phyloP scores from a whole-genome alignment of 2,113 vertebrate genomes.

The Poeciliopsis retropinna region DNA sequence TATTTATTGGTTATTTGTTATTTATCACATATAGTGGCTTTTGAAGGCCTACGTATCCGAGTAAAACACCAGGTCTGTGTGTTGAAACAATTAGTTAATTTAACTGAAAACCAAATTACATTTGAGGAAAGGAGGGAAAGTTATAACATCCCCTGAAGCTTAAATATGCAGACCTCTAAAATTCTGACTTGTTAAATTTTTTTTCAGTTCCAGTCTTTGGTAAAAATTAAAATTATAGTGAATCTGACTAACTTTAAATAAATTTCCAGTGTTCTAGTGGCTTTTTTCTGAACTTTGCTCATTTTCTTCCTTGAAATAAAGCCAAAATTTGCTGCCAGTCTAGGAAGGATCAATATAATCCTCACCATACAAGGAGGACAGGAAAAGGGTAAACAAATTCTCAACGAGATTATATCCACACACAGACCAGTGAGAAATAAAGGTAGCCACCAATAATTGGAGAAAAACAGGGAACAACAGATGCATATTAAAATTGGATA shows the following conservation, averaged over 20 bases:
- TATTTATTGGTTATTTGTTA: neutral
- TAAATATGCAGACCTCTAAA: neutral
- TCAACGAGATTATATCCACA: no score
- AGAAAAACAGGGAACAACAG: no score
- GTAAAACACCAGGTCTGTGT: neutral
- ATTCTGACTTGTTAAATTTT: neutral
- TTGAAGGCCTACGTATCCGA: neutral
- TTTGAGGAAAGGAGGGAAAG: neutral
- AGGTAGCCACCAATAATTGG: no score
- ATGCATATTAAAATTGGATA: no score
- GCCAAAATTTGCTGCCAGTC: neutral
- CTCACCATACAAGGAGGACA: neutral
- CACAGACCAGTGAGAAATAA: no score
- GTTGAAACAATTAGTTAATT: neutral
- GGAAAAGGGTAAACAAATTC: no score
- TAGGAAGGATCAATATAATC: neutral
- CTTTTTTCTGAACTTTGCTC: neutral
- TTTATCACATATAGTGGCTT: neutral
- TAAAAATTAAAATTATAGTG: neutral
- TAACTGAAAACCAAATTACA: neutral
- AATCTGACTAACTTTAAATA: neutral
- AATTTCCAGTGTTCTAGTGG: neutral
- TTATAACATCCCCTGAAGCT: neutral
- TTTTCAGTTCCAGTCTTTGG: neutral
- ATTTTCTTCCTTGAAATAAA: neutral